Conservation (phyloP, 2,797 vertebrate genomes). For the Leptatherina wallacei region DNA sequence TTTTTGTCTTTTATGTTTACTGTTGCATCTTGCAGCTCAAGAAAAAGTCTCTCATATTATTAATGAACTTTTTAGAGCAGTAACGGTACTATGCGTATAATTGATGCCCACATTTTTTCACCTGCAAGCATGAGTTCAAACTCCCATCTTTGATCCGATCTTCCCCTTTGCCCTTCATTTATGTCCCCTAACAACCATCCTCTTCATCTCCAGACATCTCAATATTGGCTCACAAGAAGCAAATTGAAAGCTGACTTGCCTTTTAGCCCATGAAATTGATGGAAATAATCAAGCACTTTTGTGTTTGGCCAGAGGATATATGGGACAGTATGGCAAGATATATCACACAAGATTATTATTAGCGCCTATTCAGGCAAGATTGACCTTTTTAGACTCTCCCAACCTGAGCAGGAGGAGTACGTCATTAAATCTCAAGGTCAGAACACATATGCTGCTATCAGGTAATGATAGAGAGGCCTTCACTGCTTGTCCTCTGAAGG, state of each 20-base stretch:
- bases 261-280: conserved; percentile 16
- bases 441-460: conserved; percentile 49
- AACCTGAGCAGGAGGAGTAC: conserved; percentile 27
- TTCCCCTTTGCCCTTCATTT: not conserved
- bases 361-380: conserved; percentile 23
- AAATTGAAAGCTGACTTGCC: not conserved
- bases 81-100: not conserved
- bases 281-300: conserved; percentile 18
- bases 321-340: conserved; percentile 29
- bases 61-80: not conserved
- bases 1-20: not conserved
- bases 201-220: not conserved
- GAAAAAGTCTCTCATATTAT: too few relatives aligned
- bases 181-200: not conserved
- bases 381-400: conserved; percentile 51
- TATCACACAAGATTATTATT: conserved; percentile 45
- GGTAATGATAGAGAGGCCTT: conserved; percentile 40
- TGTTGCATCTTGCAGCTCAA: too few relatives aligned
- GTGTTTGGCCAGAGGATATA: conserved; percentile 27
- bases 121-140: not conserved
- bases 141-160: not conserved
- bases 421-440: conserved; percentile 58
- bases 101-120: not conserved
- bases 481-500: conserved; percentile 18
- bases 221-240: conserved; percentile 4